Base-by-base conservation (phyloP, 1,140 invertebrate genomes). In the Idris sp. region DNA sequence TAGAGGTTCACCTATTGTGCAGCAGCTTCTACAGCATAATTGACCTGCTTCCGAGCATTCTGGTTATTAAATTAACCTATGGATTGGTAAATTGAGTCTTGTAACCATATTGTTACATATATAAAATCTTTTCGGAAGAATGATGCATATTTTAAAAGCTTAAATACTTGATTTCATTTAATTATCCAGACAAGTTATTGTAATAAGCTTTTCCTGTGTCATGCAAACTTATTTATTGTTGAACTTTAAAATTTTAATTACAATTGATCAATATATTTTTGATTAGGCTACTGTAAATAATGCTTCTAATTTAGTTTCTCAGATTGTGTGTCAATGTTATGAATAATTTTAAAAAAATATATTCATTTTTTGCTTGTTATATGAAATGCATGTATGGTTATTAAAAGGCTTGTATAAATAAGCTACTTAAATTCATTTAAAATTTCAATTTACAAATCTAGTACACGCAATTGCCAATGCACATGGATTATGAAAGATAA, bases 21-120 rank as follows among this genome's bases (percentile, higher is more conserved):
- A 26, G 38, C 26, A 53, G 54, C 58, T 67, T 54, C 59, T 31
- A 64, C 33, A 7, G 58, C 58, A 56, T 73, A 53, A 67, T 53
- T 76, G 75, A 72, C 75, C 75, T 48, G 58, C 58, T 73, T 74
- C 56, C 54, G 59, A 65, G 44, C 61, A 76, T 76, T 75, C 59
- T 26, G 8, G 61, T 74, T 67, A 67, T 74, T 74, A 74, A 74
- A 74, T 74, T 67, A 74, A 67, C 41, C 36, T 46, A 61, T 38
- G 46, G 59, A 65, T 73, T 30, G 59, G 46, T 58, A 65, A 73
- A 58, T 73, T 65, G 26, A 22, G 51, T 64, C 56, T 62, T 49
- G 48, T 30, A 68, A 14, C 46, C 10, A 25, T 46, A 61, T 46
- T 44, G 65, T 59, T 59, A 26, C 14, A 49, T n/a, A 15, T n/a